phyloP scores from a whole-genome alignment of 2,888 invertebrate genomes.

The Andrena camellia region DNA sequence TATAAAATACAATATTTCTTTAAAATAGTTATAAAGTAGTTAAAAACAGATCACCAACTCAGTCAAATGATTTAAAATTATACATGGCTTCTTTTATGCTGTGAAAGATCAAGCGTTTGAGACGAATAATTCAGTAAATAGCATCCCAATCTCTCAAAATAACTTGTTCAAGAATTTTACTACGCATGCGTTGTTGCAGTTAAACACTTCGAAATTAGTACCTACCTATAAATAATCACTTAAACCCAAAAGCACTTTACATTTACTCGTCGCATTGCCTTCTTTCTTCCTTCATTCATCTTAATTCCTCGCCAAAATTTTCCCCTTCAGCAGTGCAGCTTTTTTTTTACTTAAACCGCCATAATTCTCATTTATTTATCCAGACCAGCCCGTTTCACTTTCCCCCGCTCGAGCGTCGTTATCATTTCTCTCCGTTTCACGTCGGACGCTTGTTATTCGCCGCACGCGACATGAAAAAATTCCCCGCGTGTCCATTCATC shows the following conservation, averaged over 20 bases:
- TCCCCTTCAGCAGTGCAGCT: background rate
- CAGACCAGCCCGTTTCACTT: background rate
- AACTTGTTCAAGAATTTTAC: too few relatives aligned
- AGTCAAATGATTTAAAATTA: too few relatives aligned
- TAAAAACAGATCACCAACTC: too few relatives aligned
- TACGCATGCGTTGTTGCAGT: too few relatives aligned
- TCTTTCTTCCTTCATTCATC: background rate
- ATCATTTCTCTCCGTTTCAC: constrained; percentile 48
- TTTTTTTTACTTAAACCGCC: constrained; percentile 11
- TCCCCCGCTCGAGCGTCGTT: constrained; percentile 24
- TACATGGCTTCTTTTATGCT: too few relatives aligned
- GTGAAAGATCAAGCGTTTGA: too few relatives aligned
- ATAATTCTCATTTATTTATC: constrained; percentile 35
- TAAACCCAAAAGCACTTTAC: too few relatives aligned
- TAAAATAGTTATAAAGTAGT: constrained; percentile 19
- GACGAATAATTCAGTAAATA: too few relatives aligned
- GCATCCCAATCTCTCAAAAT: too few relatives aligned
- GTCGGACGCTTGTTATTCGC: constrained; percentile 41
- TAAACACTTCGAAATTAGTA: too few relatives aligned
- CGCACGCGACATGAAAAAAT: constrained; percentile 31
- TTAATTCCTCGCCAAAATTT: background rate
- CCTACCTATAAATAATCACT: too few relatives aligned
- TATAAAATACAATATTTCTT: constrained; percentile 12
- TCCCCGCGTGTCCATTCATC: constrained; percentile 43
- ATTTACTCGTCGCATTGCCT: background rate